Evolutionary conservation across 2,888 invertebrate genomes (phyloP).

Genomic region (Augochlorella aurata): DNA sequence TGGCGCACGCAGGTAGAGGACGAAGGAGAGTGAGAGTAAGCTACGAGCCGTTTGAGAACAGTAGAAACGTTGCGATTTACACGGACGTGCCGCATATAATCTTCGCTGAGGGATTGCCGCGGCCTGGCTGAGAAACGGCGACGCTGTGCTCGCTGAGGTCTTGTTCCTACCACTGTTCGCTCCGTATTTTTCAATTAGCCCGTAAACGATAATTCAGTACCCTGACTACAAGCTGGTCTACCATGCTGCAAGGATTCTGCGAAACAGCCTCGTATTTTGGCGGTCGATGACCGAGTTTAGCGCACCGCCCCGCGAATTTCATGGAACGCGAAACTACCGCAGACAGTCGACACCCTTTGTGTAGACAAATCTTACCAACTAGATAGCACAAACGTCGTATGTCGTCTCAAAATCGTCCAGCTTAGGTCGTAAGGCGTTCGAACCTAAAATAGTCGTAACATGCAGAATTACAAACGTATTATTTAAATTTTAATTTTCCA

Average conservation of each 20-base stretch:
- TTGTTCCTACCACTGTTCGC: not conserved
- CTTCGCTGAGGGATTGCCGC: constrained; percentile 31
- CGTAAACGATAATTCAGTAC: constrained; percentile 31
- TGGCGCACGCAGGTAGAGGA: constrained; percentile 21
- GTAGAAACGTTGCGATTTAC: constrained; percentile 53
- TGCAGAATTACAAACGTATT: too few relatives aligned
- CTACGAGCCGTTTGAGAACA: constrained; percentile 45
- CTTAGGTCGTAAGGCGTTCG: too few relatives aligned
- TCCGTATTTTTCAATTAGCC: constrained; percentile 50
- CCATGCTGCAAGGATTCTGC: not conserved
- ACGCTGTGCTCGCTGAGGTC: constrained; percentile 8
- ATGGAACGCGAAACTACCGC: too few relatives aligned
- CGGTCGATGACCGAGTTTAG: not conserved
- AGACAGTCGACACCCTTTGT: too few relatives aligned
- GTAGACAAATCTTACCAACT: too few relatives aligned
- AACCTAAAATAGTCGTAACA: too few relatives aligned
- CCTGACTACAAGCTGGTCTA: not conserved
- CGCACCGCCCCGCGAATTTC: not conserved
- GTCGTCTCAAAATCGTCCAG: too few relatives aligned
- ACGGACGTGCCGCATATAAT: constrained; percentile 41
- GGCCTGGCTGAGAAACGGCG: constrained; percentile 41
- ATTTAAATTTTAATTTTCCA: too few relatives aligned
- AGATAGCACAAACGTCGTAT: too few relatives aligned
- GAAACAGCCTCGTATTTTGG: not conserved
- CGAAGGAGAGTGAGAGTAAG: constrained; percentile 43